A percentile compares a stretch with the other conserved stretches of the same genome.
Conservation (phyloP, 2,113 vertebrate genomes). For the Chascanopsetta lugubris region DNA sequence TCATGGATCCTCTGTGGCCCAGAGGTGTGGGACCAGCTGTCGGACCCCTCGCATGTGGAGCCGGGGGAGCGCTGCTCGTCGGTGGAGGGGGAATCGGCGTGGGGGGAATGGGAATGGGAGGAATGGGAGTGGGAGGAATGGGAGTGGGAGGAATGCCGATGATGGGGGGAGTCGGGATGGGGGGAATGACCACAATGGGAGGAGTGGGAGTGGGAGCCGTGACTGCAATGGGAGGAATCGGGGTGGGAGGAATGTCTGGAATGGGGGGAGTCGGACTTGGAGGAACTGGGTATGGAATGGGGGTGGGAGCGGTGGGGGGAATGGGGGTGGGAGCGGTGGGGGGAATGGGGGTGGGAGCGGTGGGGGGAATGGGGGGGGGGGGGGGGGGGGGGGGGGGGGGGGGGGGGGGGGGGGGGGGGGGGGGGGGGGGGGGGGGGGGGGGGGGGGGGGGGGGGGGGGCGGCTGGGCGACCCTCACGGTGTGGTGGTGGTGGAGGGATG, state of each 20-base stretch:
- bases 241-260: neutral
- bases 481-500: slow-evolving; percentile 75
- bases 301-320: neutral
- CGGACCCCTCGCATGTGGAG: slow-evolving; percentile 53
- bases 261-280: slow-evolving; percentile 9
- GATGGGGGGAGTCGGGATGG: slow-evolving; percentile 8
- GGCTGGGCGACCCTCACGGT: slow-evolving; percentile 50
- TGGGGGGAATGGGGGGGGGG: slow-evolving; percentile 8
- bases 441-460: slow-evolving; percentile 12
- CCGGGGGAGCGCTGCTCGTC: slow-evolving; percentile 58
- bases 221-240: slow-evolving; percentile 3
- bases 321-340: neutral
- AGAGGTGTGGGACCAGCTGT: slow-evolving; percentile 63
- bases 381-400: slow-evolving; percentile 11
- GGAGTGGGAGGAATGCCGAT: neutral
- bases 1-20: slow-evolving; percentile 72
- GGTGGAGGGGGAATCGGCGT: slow-evolving; percentile 62
- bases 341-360: no score
- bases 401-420: slow-evolving; percentile 3
- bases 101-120: slow-evolving; percentile 10
- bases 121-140: neutral
- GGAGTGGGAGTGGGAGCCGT: neutral
- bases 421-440: slow-evolving; percentile 12
- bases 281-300: no score
- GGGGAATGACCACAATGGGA: neutral